Evolutionary conservation across 92 coral and sea anemone genomes (phyloP).

Genomic region (Parazoanthus darwini): DNA sequence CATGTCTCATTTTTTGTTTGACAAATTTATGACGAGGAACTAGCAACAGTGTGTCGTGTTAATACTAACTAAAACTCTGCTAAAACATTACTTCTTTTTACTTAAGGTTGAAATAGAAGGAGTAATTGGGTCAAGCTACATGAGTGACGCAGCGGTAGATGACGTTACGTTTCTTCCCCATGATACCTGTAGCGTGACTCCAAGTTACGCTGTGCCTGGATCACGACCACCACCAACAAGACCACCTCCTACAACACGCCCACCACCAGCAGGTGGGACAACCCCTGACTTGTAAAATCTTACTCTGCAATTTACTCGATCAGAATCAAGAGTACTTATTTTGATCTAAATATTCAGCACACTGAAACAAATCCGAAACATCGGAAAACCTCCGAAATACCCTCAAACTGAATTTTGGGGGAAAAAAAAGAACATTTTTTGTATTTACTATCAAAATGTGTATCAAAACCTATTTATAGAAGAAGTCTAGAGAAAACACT

Average conservation of each 20-base stretch:
- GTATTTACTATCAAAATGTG: too few species aligned
- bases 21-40: too few species aligned
- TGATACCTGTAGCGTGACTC: background rate
- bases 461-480: too few species aligned
- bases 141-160: constrained; percentile 23
- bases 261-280: background rate
- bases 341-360: background rate
- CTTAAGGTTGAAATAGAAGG: constrained; percentile 32
- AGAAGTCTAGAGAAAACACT: too few species aligned
- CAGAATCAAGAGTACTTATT: background rate
- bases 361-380: too few species aligned
- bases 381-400: too few species aligned
- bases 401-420: too few species aligned
- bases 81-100: background rate
- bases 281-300: background rate
- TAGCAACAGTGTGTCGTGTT: too few species aligned
- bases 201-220: constrained; percentile 13
- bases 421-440: too few species aligned
- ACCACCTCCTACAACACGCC: background rate
- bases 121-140: background rate
- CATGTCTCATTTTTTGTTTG: too few species aligned
- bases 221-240: background rate
- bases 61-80: background rate
- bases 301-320: background rate
- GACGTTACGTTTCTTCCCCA: constrained; percentile 3